Conservation (phyloP, 2,888 invertebrate species). For the Eurois occulta region DNA sequence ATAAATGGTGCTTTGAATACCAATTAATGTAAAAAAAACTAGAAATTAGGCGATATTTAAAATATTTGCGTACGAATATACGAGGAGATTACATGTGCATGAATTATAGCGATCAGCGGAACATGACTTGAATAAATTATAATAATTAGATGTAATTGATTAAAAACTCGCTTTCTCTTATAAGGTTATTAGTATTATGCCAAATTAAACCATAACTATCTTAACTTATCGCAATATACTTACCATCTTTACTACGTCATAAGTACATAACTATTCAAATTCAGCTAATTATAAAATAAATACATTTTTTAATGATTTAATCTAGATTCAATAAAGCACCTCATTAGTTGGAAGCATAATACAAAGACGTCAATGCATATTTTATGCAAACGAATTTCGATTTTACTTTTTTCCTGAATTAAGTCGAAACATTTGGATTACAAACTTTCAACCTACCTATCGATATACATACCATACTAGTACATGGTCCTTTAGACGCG, state of each 20-base stretch:
- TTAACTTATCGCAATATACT: not conserved
- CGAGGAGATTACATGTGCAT: conserved; percentile 1
- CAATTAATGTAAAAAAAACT: not conserved
- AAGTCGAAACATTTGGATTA: not conserved
- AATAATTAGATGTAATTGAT: not conserved
- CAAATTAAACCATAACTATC: not conserved
- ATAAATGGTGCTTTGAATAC: conserved; percentile 12
- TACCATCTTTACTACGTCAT: not conserved
- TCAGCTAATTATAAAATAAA: not conserved
- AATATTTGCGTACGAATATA: conserved; percentile 13
- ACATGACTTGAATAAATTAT: conserved; percentile 17
- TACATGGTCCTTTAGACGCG: not conserved
- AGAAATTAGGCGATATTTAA: not conserved
- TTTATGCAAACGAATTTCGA: not conserved
- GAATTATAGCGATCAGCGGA: not conserved
- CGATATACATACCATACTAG: too few relatives aligned
- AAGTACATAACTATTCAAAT: not conserved
- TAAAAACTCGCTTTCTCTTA: not conserved
- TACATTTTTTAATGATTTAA: not conserved
- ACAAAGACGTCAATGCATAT: not conserved
- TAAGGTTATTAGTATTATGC: not conserved
- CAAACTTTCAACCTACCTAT: not conserved
- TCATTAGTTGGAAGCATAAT: conserved; percentile 1
- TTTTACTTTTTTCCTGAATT: not conserved
- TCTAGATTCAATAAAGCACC: conserved; percentile 11